Percentiles rank a stretch among this genome's conserved stretches.
phyloP scores from a whole-genome alignment of 2,797 vertebrate species.

The Eidolon dupreanum region DNA sequence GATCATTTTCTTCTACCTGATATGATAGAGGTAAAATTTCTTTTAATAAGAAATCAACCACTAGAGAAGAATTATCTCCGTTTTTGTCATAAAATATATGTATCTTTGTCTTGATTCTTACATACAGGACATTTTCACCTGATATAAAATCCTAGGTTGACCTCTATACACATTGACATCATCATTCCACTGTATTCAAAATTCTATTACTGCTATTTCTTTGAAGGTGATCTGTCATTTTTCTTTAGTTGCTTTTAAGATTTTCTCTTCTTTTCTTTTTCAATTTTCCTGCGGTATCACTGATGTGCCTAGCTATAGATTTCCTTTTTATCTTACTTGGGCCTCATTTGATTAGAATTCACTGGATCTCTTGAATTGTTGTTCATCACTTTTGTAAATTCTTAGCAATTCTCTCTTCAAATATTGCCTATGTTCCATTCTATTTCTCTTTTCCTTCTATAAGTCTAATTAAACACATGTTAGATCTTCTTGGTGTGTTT shows the following conservation, averaged over 20 bases:
- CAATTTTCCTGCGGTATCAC: background rate
- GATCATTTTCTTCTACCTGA: background rate
- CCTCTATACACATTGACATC: background rate
- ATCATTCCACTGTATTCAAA: background rate
- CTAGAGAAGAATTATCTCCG: background rate
- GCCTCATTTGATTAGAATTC: slow-evolving; percentile 6
- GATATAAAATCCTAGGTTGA: slow-evolving; percentile 11
- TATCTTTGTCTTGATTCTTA: background rate
- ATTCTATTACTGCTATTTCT: background rate
- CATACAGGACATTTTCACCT: background rate
- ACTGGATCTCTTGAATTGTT: background rate
- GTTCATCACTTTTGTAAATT: background rate
- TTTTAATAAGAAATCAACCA: slow-evolving; percentile 31
- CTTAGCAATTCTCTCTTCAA: background rate
- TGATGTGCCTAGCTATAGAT: background rate
- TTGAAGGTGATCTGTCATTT: slow-evolving; percentile 27
- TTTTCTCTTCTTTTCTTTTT: background rate
- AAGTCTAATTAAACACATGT: background rate
- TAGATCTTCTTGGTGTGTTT: background rate
- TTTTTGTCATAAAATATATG: background rate
- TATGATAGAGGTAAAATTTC: background rate
- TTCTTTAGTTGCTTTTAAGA: slow-evolving; percentile 7
- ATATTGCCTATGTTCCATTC: background rate
- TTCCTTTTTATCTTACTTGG: slow-evolving; percentile 42
- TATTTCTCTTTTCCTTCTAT: background rate